These are phyloP conservation scores for Xenentodon cancila DNA, from an alignment of 2,797 vertebrate genomes.

Conservation along the genomic window DNA sequence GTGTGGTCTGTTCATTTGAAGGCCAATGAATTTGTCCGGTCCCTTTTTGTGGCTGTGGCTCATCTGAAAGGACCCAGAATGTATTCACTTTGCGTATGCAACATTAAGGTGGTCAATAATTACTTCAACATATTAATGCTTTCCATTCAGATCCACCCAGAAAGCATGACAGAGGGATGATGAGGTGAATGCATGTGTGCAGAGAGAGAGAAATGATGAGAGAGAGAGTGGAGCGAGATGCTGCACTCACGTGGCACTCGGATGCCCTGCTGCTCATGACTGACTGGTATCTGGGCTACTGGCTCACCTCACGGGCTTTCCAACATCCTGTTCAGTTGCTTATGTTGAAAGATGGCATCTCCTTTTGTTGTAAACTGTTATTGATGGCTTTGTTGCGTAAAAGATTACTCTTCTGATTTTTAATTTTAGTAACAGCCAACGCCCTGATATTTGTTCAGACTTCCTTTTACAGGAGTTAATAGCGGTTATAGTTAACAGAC, in stretches of 20 bases:
- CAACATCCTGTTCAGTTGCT: background rate
- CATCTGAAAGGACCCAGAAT: constrained; percentile 7
- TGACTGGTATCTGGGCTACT: constrained; percentile 48
- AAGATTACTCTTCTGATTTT: background rate
- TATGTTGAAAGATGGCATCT: background rate
- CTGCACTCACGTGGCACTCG: constrained; percentile 46
- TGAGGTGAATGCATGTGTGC: constrained; percentile 4
- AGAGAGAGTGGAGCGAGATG: constrained; percentile 2
- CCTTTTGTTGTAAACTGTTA: constrained; percentile 4
- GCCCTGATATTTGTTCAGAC: constrained; percentile 2
- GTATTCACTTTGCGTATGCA: constrained; percentile 31
- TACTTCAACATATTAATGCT: constrained; percentile 8
- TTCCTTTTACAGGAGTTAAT: constrained; percentile 14
- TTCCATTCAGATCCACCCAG: constrained; percentile 4
- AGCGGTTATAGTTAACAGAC: constrained; percentile 8
- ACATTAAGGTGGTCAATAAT: constrained; percentile 31
- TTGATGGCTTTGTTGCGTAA: constrained; percentile 3
- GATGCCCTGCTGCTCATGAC: constrained; percentile 34
- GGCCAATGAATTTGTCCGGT: constrained; percentile 25
- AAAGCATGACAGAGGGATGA: background rate
- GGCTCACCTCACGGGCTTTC: constrained; percentile 2
- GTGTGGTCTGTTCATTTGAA: constrained; percentile 27
- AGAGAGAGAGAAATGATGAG: constrained; percentile 21
- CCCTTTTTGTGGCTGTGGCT: background rate
- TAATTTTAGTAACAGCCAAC: constrained; percentile 4